Base-by-base conservation (phyloP, 2,888 invertebrate species). In the Pyrochroa serraticornis region DNA sequence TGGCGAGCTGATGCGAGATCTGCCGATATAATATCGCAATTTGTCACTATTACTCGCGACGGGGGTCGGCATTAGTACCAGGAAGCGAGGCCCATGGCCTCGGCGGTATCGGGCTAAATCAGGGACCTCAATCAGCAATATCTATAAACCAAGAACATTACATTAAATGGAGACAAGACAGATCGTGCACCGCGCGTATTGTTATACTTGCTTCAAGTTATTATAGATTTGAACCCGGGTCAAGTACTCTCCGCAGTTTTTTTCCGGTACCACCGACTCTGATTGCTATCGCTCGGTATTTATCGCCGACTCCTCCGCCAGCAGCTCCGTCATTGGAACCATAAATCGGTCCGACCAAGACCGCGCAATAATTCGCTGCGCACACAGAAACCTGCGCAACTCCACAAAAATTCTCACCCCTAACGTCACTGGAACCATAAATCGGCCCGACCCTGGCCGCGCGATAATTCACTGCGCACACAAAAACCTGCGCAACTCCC, bases 151-250 rank as follows among this genome's bases (percentile, higher is more conserved):
- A 68, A 69, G 71, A 69, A 66, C 71, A 67, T 67, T 67, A 65
- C 62, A 60, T 69, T 72, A 68, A 68, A 71, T 68, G 64, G 68
- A 68, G 70, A 69, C 69, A 71, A 72, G 73, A 66, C 72, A 73
- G 73, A 68, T 75, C 75, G 75, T 75, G 75, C 72, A 67, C 68
- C 62, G 71, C 67, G 68, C 67, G 71, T 74, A 74, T 76, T 75
- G 75, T 76, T 76, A 71, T 70, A 68, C 68, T 74, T 73, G 72
- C 71, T 67, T 68, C 68, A 67, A 73, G 71, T 73, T 75, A 76
- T 75, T 76, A 75, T 73, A 73, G 73, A 76, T 74, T 73, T 75
- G 75, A 75, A 75, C 76, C 71, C 64, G 67, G 73, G 73, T 75
- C 74, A 75, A 73, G 64, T 66, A 62, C 64, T 66, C 63, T 58